Percentiles rank a stretch among this genome's conserved stretches.
phyloP scores from a whole-genome alignment of 2,797 vertebrate genomes.

The Gouania willdenowi region DNA sequence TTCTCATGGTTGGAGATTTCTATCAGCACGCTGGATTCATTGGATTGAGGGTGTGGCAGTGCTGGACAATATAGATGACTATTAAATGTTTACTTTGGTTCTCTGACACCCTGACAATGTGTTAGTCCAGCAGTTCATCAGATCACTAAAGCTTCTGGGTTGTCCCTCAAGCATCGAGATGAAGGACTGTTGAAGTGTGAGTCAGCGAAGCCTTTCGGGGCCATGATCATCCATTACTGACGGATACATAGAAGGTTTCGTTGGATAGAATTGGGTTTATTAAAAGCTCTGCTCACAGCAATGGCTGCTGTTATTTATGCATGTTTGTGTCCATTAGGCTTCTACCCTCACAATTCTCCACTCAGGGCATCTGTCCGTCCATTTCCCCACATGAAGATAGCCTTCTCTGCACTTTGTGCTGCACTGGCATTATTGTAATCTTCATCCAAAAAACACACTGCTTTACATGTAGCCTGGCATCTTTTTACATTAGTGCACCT shows the following conservation, averaged over 20 bases:
- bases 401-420: slow-evolving; percentile 71
- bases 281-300: slow-evolving; percentile 75
- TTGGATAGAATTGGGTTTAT: slow-evolving; percentile 75
- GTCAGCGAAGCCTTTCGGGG: slow-evolving; percentile 63
- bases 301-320: slow-evolving; percentile 91
- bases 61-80: slow-evolving; percentile 47
- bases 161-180: slow-evolving; percentile 34
- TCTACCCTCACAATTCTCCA: slow-evolving; percentile 86
- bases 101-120: slow-evolving; percentile 55
- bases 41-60: slow-evolving; percentile 37
- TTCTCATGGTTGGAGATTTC: slow-evolving; percentile 40
- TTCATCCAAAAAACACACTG: slow-evolving; percentile 77
- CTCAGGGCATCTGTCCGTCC: slow-evolving; percentile 69
- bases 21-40: slow-evolving; percentile 32
- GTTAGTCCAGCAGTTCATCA: slow-evolving; percentile 60
- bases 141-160: slow-evolving; percentile 52
- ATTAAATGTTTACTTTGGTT: slow-evolving; percentile 51
- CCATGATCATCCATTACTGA: slow-evolving; percentile 69
- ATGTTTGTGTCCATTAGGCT: slow-evolving; percentile 98
- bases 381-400: slow-evolving; percentile 63
- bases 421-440: slow-evolving; percentile 92
- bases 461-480: slow-evolving; percentile 91
- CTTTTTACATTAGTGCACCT: slow-evolving; percentile 90
- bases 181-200: slow-evolving; percentile 67
- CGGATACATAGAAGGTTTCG: slow-evolving; percentile 64